phyloP scores from a whole-genome alignment of 2,113 vertebrate genomes.

The Cyanoramphus novaezelandiae region DNA sequence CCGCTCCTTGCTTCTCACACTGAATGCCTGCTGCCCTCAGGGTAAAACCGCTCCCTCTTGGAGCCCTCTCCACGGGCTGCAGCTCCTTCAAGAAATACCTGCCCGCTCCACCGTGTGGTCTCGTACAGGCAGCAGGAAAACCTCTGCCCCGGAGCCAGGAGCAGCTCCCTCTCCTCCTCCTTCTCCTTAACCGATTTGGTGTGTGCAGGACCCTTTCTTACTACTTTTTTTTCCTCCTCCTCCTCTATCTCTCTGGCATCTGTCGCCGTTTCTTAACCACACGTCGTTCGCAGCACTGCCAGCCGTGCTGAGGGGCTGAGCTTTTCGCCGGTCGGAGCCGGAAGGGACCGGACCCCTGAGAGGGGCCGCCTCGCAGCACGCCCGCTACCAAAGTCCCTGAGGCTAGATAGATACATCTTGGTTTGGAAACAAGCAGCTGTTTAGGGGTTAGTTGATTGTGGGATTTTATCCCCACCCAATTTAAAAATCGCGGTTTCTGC shows the following conservation, averaged over 20 bases:
- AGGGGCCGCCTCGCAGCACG: fast-evolving
- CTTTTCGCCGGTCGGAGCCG: fast-evolving
- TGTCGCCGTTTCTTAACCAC: not conserved
- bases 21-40: not conserved
- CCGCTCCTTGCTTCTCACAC: fast-evolving
- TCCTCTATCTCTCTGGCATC: not conserved
- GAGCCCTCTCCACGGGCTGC: not conserved
- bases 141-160: fast-evolving
- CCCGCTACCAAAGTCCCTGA: fast-evolving
- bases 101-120: fast-evolving
- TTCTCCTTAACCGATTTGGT: not conserved
- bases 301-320: fast-evolving
- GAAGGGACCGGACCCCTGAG: too few species aligned
- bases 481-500: not conserved
- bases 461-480: not conserved
- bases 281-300: fast-evolving
- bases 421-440: fast-evolving
- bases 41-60: fast-evolving
- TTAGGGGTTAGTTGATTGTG: not conserved
- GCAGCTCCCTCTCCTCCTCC: not conserved
- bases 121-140: not conserved
- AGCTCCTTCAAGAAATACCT: not conserved
- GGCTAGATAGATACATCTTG: too few species aligned
- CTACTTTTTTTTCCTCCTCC: fast-evolving
- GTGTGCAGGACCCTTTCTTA: too few species aligned